phyloP scores from a whole-genome alignment of 2,888 invertebrate species.

The Noctuana brunneofusca region DNA sequence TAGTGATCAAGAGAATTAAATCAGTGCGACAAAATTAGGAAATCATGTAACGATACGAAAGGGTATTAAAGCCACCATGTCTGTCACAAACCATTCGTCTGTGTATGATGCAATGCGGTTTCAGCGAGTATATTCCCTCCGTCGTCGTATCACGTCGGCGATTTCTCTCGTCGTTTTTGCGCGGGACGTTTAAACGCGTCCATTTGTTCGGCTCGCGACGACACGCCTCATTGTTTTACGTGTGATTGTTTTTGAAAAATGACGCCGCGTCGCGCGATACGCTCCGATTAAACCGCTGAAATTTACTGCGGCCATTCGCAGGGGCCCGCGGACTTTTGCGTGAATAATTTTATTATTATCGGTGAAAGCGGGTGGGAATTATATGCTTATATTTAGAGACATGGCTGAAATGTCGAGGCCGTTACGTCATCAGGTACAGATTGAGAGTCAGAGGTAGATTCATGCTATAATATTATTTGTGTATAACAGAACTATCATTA shows the following conservation, averaged over 20 bases:
- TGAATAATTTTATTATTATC: slow-evolving; percentile 38
- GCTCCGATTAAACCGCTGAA: slow-evolving; percentile 57
- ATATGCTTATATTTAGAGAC: neutral
- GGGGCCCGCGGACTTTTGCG: slow-evolving; percentile 46
- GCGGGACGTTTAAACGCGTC: slow-evolving; percentile 40
- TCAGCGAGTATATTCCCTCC: neutral
- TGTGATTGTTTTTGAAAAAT: slow-evolving; percentile 72
- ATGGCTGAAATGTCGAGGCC: too few species aligned
- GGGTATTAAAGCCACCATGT: neutral
- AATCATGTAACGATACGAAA: neutral
- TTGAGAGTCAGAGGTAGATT: too few species aligned
- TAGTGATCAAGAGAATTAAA: too few species aligned
- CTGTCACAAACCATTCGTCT: neutral
- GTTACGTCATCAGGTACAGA: too few species aligned
- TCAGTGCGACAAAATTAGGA: neutral
- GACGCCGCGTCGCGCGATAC: slow-evolving; percentile 49
- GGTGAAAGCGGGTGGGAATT: neutral
- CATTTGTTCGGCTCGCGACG: slow-evolving; percentile 52
- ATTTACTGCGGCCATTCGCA: slow-evolving; percentile 60
- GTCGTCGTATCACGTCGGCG: slow-evolving; percentile 9
- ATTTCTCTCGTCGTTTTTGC: slow-evolving; percentile 8
- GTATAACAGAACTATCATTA: too few species aligned
- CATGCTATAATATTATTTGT: too few species aligned
- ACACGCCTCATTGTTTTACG: slow-evolving; percentile 64
- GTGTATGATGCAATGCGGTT: slow-evolving; percentile 10